Evolutionary conservation across 2,113 vertebrate genomes (phyloP), one percentile per base, ranked within the genome.

Genomic region (Scomber scombrus): DNA sequence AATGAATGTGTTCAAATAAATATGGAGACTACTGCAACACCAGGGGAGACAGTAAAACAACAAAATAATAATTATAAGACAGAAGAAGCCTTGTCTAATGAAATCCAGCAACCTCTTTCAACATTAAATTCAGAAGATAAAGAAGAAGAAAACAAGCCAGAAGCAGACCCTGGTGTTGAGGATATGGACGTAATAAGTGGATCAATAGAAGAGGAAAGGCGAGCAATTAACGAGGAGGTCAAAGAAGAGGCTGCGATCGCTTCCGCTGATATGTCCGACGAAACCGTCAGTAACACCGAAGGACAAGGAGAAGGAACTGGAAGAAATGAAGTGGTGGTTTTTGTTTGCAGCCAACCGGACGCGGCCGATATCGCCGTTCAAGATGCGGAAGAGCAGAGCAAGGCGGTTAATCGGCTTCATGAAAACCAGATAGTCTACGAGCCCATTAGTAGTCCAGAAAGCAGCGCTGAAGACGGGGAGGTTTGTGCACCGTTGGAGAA

Each of bases 371-470:
- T 71, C 21, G 47, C 78, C 43, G 60, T 85, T 68, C 80, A 75
- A 21, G 50, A 61, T 31, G 54, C 79, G 45, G 81, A 87, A 63
- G 91, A 90, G 54, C 87, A 81, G 54, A 71, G 80, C 2, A 63
- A 85, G 61, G 56, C 54, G 1, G 56, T 16, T 26, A 64, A 60
- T 78, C 86, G 84, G 55, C 51, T 75, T 29, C 70, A 79, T 19
- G 83, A 86, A 71, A 82, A 78, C 74, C 86, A 90, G 77, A 86
- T 93, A 0, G 92, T 93, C 21, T 94, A 93, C 2, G 92, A 94
- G 49, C 91, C 92, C 11, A 93, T 94, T 54, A 94, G 93, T 23
- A 93, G 93, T 50, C 93, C 92, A 56, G 93, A 94, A 69, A 93
- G 92, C 57, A 78, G 19, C 23, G 23, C 23, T 47, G 81, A 64